phyloP scores from a whole-genome alignment of 1,140 invertebrate genomes.

The Bombus confusus region DNA sequence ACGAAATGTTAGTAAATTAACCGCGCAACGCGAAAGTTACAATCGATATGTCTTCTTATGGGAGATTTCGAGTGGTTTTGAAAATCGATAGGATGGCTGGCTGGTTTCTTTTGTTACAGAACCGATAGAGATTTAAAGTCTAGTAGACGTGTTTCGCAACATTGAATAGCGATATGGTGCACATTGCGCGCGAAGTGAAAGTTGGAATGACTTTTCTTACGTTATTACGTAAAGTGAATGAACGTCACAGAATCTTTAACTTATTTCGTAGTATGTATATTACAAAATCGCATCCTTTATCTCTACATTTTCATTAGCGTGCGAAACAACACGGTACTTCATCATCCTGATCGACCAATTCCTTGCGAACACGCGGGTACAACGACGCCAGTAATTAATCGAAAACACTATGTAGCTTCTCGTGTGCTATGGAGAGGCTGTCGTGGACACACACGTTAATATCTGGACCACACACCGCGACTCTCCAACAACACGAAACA shows the following conservation, averaged over 20 bases:
- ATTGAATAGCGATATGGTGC: background rate
- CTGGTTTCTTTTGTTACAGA: background rate
- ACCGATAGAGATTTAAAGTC: background rate
- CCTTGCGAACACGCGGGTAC: background rate
- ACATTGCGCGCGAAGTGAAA: background rate
- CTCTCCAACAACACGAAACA: constrained; percentile 38
- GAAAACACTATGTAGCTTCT: constrained; percentile 5
- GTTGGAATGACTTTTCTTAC: background rate
- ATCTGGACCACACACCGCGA: constrained; percentile 20
- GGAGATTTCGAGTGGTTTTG: background rate
- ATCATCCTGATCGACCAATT: constrained; percentile 30
- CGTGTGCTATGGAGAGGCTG: background rate
- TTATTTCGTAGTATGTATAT: background rate
- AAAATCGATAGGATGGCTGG: background rate
- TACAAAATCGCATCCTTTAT: background rate
- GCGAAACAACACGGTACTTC: constrained; percentile 5
- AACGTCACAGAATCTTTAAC: background rate
- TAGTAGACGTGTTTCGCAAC: background rate
- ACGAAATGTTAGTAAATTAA: no score
- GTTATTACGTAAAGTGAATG: background rate
- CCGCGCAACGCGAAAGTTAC: no score
- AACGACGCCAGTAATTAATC: constrained; percentile 18
- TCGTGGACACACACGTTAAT: constrained; percentile 23
- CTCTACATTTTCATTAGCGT: background rate
- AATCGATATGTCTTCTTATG: no score